Conservation (phyloP, 2,888 invertebrate genomes). For the Mythimna ferrago region DNA sequence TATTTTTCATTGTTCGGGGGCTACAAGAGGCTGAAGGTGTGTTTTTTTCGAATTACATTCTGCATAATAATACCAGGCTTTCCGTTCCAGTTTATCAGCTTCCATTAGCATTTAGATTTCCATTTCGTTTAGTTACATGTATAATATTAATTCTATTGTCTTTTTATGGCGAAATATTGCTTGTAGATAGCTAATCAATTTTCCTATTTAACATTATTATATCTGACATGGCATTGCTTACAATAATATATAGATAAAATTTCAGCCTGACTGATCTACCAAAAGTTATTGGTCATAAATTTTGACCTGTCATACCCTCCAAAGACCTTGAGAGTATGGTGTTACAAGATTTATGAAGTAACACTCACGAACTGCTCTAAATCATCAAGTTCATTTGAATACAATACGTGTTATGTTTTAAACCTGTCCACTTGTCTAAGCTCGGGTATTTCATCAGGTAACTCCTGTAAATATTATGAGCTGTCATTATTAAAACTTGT, state of each 20-base stretch:
- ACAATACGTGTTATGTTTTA: constrained; percentile 76
- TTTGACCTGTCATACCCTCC: constrained; percentile 33
- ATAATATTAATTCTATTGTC: background rate
- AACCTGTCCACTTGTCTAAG: constrained; percentile 69
- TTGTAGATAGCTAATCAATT: no score
- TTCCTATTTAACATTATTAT: background rate
- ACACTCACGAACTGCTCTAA: constrained; percentile 73
- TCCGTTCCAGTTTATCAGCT: background rate
- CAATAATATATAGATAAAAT: constrained; percentile 21
- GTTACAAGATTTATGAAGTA: constrained; percentile 71
- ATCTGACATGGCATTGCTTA: constrained; percentile 24
- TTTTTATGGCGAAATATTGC: background rate
- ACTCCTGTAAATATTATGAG: constrained; percentile 50
- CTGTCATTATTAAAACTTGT: constrained; percentile 56
- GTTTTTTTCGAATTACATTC: background rate
- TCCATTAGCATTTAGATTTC: background rate
- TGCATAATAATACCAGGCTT: background rate
- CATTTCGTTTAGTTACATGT: background rate
- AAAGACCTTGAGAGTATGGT: constrained; percentile 59
- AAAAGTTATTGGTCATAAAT: constrained; percentile 27
- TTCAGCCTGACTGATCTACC: constrained; percentile 17
- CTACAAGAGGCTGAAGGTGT: background rate
- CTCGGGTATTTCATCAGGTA: constrained; percentile 47
- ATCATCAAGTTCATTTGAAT: constrained; percentile 81
- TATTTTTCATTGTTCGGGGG: background rate